Base-by-base conservation (phyloP, 2,113 vertebrate species). In the Apteryx owenii region DNA sequence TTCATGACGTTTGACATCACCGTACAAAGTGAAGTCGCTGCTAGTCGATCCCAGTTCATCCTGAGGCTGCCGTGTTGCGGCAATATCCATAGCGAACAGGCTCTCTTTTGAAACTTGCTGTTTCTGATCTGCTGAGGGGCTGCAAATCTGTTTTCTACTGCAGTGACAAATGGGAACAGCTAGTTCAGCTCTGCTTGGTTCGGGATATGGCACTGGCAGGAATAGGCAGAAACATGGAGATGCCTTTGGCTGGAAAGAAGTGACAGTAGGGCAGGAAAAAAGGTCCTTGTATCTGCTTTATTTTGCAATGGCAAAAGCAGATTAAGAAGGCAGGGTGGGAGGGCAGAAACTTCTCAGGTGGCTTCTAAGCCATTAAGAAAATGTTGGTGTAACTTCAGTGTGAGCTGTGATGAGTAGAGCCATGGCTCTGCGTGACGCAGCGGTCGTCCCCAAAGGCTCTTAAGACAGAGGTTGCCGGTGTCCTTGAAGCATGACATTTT, bases 41-140 rank as follows among this genome's bases (percentile, higher is more conserved):
- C 46, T 48, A 19, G 46, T 48, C 46, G 9, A 19, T 48, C 46
- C 46, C 18, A 10, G 33, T 50, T 66, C 33, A 23, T 54, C 38
- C 51, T 14, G 14, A 23, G 6, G 5, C n/a, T 18, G 3, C 0
- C 4, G 12, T 33, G 38, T 22, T 38, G 29, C 42, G 65, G n/a
- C 48, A 56, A 33, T 23, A 58, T n/a, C 28, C 0, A 4, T 9
- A 19, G 62, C 9, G 40, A 22, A n/a, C 17, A 4, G 56, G 5
- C 18, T 33, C 56, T 16, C 36, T 15, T 72, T 40, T 5, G 3
- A 85, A n/a, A 42, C 56, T 40, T 33, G 16, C 33, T 11, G 0
- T 77, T 86, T 36, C 81, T 13, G 69, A 0, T 29, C 21, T 2
- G 1, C 5, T 4, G 2, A 48, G 2, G 28, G n/a, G 70, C 38